These are phyloP conservation scores for Propithecus perrieri DNA, from an alignment of 2,797 vertebrate species.

Conservation along the genomic window DNA sequence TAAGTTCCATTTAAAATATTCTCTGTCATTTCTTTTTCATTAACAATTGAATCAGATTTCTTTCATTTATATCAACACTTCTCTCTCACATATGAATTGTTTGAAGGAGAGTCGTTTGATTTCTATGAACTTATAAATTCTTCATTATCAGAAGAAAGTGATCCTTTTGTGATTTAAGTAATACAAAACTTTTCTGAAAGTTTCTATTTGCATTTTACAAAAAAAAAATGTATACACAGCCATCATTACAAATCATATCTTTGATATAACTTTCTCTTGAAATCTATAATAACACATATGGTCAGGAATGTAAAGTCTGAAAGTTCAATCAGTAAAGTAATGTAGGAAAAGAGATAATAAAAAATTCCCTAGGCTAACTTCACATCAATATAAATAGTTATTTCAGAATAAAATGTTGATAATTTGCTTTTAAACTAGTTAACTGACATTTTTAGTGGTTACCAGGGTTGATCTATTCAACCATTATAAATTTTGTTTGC, in stretches of 20 bases:
- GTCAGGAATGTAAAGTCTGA: not conserved
- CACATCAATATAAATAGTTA: not conserved
- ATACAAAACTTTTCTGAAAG: not conserved
- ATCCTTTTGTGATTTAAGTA: not conserved
- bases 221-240: not conserved
- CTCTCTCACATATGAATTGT: not conserved
- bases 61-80: not conserved
- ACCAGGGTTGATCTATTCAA: not conserved
- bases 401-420: not conserved
- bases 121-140: not conserved
- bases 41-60: not conserved
- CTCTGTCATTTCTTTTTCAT: not conserved
- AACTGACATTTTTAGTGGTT: not conserved
- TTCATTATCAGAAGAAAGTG: not conserved
- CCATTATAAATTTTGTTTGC: not conserved
- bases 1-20: not conserved
- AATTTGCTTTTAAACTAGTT: not conserved
- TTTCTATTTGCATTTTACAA: not conserved
- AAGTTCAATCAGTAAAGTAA: not conserved
- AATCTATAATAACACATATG: not conserved
- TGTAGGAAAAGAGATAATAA: not conserved
- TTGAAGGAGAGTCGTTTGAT: not conserved
- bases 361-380: not conserved
- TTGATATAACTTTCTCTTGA: not conserved
- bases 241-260: not conserved